Evolutionary conservation across 2,113 vertebrate genomes (phyloP).

Genomic region (Neodon shergylaensis): DNA sequence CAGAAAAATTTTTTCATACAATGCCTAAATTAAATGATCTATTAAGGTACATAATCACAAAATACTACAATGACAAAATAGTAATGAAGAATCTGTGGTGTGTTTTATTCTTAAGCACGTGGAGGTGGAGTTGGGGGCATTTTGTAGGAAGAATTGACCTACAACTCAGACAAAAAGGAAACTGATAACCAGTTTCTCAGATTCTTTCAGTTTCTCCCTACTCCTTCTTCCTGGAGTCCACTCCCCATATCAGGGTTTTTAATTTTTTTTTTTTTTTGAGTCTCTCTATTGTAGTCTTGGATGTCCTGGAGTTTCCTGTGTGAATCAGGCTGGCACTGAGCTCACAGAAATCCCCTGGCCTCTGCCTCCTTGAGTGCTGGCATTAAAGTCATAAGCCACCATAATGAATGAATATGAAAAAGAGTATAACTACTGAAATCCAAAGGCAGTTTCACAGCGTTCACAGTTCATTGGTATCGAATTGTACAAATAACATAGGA

Average conservation of each 20-base stretch:
- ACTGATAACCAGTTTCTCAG: neutral
- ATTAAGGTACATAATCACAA: neutral
- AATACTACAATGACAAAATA: neutral
- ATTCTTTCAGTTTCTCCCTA: neutral
- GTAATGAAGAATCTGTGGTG: neutral
- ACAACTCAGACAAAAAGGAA: constrained; percentile 18
- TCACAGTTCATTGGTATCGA: neutral
- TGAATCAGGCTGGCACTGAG: neutral
- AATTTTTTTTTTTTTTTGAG: neutral
- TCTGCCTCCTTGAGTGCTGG: neutral
- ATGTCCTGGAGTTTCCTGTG: neutral
- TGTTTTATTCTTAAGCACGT: neutral
- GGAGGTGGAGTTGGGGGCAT: neutral
- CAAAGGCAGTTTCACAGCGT: neutral
- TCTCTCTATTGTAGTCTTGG: neutral
- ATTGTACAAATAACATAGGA: neutral
- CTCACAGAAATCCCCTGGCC: neutral
- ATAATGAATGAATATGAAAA: constrained; percentile 14
- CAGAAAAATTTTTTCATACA: neutral
- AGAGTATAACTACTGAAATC: neutral
- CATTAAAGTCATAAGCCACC: neutral
- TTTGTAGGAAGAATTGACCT: neutral
- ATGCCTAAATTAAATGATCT: constrained; percentile 1
- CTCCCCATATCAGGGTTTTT: neutral
- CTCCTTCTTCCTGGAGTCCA: neutral